These are phyloP conservation scores for Drosophila pallidifrons DNA, from an alignment of 1,140 invertebrate genomes.

Conservation along the genomic window DNA sequence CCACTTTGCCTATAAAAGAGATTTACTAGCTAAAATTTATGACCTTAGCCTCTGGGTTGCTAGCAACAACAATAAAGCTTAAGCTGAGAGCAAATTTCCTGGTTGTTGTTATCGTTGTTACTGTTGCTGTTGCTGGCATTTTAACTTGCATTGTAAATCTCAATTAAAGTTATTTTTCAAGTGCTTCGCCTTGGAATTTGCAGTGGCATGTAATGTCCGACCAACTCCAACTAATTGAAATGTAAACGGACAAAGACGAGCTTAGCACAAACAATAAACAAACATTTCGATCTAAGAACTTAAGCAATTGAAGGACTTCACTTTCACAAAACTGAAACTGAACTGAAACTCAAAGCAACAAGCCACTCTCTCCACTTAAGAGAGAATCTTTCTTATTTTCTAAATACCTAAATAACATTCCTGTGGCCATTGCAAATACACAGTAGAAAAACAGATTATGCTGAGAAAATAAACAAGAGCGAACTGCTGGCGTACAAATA, in stretches of 20 bases:
- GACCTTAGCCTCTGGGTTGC: constrained; percentile 44
- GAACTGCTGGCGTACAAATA: too few relatives aligned
- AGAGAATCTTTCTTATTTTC: not conserved
- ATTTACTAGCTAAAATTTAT: constrained; percentile 77
- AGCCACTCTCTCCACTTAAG: not conserved
- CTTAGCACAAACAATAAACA: constrained; percentile 48
- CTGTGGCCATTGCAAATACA: not conserved
- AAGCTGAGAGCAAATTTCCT: constrained; percentile 59
- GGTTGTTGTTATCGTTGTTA: not conserved
- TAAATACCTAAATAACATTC: constrained; percentile 12
- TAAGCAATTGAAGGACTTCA: constrained; percentile 29
- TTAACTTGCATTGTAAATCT: constrained; percentile 75
- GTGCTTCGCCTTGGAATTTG: constrained; percentile 44
- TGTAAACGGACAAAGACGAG: constrained; percentile 50
- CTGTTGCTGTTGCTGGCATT: constrained; percentile 54
- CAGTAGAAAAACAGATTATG: not conserved
- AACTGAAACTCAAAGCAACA: not conserved
- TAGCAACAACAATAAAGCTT: constrained; percentile 47
- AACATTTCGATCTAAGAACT: constrained; percentile 48
- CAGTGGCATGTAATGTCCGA: constrained; percentile 55
- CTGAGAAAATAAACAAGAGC: not conserved
- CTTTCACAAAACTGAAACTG: not conserved
- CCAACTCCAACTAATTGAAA: constrained; percentile 67
- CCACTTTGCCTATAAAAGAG: constrained; percentile 65
- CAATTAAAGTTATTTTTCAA: constrained; percentile 67